Conservation (phyloP, 2,888 invertebrate species). For the Lochmaea crataegi region DNA sequence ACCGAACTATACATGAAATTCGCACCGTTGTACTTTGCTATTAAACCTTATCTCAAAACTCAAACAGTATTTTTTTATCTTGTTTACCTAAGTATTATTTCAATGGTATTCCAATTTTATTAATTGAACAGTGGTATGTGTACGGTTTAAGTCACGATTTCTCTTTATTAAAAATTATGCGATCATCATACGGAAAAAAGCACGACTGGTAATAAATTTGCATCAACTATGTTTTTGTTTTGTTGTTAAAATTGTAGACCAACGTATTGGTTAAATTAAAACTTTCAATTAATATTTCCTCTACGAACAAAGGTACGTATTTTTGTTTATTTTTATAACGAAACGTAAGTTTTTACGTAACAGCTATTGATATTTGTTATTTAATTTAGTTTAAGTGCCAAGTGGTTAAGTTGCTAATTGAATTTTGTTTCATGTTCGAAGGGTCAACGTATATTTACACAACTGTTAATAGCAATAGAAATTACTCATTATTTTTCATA, state of each 20-base stretch:
- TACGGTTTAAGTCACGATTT: conserved; percentile 26
- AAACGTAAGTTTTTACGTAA: conserved; percentile 7
- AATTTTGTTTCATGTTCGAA: background rate
- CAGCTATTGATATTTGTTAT: background rate
- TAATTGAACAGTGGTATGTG: conserved; percentile 11
- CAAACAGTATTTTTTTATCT: conserved; percentile 39
- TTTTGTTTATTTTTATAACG: conserved; percentile 16
- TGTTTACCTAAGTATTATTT: conserved; percentile 28
- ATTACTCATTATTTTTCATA: background rate
- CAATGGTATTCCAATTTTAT: conserved; percentile 20
- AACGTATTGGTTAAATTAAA: conserved; percentile 14
- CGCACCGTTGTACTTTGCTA: conserved; percentile 20
- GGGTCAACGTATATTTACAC: background rate
- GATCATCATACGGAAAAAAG: conserved; percentile 24
- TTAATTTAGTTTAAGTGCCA: conserved; percentile 5
- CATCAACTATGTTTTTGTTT: conserved; percentile 10
- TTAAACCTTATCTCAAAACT: conserved; percentile 30
- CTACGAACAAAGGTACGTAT: conserved; percentile 16
- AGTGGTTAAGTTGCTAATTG: background rate
- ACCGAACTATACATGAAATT: conserved; percentile 9
- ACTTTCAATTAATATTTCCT: conserved; percentile 28
- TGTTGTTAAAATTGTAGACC: conserved; percentile 8
- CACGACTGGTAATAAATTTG: conserved; percentile 24
- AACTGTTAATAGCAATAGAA: background rate
- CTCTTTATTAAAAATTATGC: conserved; percentile 26